Percentiles rank a stretch among this genome's conserved stretches.
Conservation (phyloP, 2,888 invertebrate species). For the Alloplasta piceator region DNA sequence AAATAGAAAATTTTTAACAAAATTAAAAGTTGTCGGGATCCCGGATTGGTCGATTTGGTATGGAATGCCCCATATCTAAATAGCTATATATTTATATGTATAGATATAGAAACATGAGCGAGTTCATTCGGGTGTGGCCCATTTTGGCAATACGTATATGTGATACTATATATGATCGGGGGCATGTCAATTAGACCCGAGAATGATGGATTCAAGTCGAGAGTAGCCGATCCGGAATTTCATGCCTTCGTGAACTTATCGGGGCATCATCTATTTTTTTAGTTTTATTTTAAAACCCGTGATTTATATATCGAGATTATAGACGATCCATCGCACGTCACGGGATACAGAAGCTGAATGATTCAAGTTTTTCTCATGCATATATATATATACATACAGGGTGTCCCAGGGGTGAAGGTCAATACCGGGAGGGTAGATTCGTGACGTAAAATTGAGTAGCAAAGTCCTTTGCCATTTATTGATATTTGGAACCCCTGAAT, state of each 20-base stretch:
- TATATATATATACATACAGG: too few relatives aligned
- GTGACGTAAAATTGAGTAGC: too few relatives aligned
- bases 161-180: neutral
- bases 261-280: neutral
- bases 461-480: too few relatives aligned
- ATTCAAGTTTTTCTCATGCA: neutral
- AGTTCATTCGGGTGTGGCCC: constrained; percentile 56
- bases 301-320: neutral
- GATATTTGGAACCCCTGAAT: too few relatives aligned
- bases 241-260: constrained; percentile 22
- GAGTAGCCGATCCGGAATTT: constrained; percentile 34
- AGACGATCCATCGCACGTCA: neutral
- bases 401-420: too few relatives aligned
- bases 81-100: too few relatives aligned
- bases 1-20: too few relatives aligned
- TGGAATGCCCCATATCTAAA: too few relatives aligned
- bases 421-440: too few relatives aligned
- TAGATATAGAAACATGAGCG: neutral
- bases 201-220: constrained; percentile 30
- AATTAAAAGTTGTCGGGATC: too few relatives aligned
- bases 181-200: constrained; percentile 10
- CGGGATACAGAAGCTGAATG: neutral
- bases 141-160: constrained; percentile 19
- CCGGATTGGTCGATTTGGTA: too few relatives aligned
- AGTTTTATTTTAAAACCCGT: neutral